Conservation (phyloP, 2,797 vertebrate genomes). For the Notamacropus eugenii region DNA sequence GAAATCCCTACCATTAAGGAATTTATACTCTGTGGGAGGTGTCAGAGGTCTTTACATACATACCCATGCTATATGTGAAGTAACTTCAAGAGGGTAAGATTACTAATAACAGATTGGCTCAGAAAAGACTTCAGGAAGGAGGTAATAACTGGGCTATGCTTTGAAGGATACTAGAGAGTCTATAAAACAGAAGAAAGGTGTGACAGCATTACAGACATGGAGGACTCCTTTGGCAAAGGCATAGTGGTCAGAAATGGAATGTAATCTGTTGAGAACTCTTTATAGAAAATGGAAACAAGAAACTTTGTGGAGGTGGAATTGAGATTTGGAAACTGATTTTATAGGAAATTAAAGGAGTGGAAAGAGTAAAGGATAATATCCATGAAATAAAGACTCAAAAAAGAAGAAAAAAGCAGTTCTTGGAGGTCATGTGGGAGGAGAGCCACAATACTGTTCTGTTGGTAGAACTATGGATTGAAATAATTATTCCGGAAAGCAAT, state of each 20-base stretch:
- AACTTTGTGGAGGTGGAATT: neutral
- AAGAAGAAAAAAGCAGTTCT: neutral
- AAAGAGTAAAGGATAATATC: neutral
- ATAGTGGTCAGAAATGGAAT: neutral
- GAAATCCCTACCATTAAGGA: neutral
- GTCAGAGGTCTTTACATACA: neutral
- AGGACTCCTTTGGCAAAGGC: neutral
- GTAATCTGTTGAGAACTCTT: neutral
- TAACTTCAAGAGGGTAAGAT: neutral
- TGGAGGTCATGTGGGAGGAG: neutral
- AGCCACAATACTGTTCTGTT: neutral
- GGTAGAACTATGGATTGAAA: neutral
- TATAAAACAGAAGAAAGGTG: neutral
- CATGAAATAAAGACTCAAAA: neutral
- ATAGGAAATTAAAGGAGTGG: neutral
- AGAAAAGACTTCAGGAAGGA: neutral
- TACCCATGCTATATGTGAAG: neutral
- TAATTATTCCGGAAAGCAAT: neutral
- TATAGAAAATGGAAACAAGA: neutral
- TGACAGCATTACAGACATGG: neutral
- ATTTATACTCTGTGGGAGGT: neutral
- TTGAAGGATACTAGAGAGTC: neutral
- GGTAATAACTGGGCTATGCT: accelerated
- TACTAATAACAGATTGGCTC: neutral
- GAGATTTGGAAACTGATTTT: neutral